Conservation (phyloP, 2,797 vertebrate species). For the Acanthopagrus latus region DNA sequence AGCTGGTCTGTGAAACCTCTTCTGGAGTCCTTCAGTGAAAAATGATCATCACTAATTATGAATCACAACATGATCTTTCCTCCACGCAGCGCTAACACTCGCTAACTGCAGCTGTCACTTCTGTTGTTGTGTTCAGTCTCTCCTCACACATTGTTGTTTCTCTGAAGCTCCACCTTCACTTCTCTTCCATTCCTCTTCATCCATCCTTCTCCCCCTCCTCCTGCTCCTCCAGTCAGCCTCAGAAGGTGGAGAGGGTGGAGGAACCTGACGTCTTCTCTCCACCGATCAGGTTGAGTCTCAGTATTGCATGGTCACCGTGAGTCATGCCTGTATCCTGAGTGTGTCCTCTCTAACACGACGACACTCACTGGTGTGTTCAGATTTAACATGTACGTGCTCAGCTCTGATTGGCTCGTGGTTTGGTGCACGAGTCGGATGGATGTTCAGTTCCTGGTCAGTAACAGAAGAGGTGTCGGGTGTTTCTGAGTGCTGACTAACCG, state of each 20-base stretch:
- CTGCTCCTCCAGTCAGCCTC: constrained; percentile 74
- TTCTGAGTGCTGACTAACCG: constrained; percentile 47
- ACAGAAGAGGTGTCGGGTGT: neutral
- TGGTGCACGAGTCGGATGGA: neutral
- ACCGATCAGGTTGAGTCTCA: constrained; percentile 79
- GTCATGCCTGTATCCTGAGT: neutral
- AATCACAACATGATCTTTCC: too few species aligned
- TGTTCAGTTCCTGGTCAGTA: neutral
- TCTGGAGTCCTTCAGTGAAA: too few species aligned
- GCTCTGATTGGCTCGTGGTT: neutral
- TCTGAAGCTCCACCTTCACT: neutral
- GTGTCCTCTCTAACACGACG: neutral
- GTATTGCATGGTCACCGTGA: constrained; percentile 69
- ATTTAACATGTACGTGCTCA: neutral
- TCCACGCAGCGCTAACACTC: too few species aligned
- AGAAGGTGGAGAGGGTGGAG: constrained; percentile 78
- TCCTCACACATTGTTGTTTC: neutral
- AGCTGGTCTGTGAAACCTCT: too few species aligned
- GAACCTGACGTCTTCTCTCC: constrained; percentile 87
- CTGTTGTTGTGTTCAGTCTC: too few species aligned
- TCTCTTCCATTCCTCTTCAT: constrained; percentile 23
- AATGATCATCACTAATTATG: too few species aligned
- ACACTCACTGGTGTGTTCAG: neutral
- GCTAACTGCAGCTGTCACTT: too few species aligned
- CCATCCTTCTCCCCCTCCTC: neutral